Conservation (phyloP, 1,140 invertebrate genomes). For the Brachystomella parvula region DNA sequence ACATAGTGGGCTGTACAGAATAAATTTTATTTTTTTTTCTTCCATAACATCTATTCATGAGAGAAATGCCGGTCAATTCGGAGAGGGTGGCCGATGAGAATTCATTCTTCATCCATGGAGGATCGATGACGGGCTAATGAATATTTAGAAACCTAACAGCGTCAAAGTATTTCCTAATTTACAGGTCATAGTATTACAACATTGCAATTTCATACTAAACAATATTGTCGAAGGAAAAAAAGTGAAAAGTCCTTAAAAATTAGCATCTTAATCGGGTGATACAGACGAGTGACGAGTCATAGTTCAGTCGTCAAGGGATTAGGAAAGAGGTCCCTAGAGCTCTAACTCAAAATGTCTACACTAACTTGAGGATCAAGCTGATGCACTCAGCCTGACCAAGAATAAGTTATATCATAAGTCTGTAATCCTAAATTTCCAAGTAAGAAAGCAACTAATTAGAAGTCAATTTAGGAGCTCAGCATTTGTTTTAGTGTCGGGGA, state of each 20-base stretch:
- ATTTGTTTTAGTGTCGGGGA: constrained; percentile 39
- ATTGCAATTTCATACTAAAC: not conserved
- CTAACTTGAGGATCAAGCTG: not conserved
- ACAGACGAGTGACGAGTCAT: no score
- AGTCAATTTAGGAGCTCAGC: not conserved
- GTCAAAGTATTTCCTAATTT: not conserved
- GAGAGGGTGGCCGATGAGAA: no score
- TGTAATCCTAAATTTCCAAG: no score
- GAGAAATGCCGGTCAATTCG: no score
- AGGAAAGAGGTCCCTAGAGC: no score
- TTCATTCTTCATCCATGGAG: no score
- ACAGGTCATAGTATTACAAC: not conserved
- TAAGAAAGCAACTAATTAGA: not conserved
- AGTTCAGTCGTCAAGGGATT: no score
- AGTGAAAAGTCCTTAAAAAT: not conserved
- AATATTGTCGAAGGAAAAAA: not conserved
- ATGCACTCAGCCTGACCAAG: not conserved
- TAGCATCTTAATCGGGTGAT: no score
- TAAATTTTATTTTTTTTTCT: no score
- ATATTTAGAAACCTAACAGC: not conserved
- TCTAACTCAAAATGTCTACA: not conserved
- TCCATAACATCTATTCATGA: no score
- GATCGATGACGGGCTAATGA: no score
- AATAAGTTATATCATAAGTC: not conserved
- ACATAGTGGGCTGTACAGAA: no score